A percentile compares a stretch with the other conserved stretches of the same genome.
Evolutionary conservation across 2,888 invertebrate genomes (phyloP).

Genomic region (Dasypogon diadema): DNA sequence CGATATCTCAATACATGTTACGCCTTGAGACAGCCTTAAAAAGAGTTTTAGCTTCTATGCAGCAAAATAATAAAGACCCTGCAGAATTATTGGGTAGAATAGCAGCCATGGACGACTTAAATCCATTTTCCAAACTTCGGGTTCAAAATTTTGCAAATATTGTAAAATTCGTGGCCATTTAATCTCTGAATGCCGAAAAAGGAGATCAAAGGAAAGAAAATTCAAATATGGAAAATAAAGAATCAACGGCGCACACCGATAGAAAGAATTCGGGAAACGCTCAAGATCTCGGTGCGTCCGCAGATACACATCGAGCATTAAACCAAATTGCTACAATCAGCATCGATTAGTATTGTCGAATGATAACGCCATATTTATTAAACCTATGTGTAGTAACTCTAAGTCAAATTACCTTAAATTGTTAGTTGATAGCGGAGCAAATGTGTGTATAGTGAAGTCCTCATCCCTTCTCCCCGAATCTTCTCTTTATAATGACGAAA

Average conservation of each 20-base stretch:
- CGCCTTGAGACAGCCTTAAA: too few species aligned
- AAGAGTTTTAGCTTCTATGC: too few species aligned
- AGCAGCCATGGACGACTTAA: too few species aligned
- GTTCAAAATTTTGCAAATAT: slow-evolving; percentile 12
- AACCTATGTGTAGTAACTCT: neutral
- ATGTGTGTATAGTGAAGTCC: neutral
- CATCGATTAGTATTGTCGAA: neutral
- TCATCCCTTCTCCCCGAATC: neutral
- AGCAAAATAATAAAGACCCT: too few species aligned
- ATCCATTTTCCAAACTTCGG: too few species aligned
- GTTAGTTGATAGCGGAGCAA: slow-evolving; percentile 6
- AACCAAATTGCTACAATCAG: slow-evolving; percentile 3
- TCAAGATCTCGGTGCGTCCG: neutral
- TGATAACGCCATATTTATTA: neutral
- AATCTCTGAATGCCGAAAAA: slow-evolving; percentile 4
- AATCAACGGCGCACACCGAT: neutral
- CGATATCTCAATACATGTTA: too few species aligned
- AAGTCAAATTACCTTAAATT: neutral
- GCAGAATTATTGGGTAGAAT: too few species aligned
- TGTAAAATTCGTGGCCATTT: neutral
- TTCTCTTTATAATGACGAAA: neutral
- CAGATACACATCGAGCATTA: neutral
- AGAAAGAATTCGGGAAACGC: neutral
- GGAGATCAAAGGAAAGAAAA: neutral
- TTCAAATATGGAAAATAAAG: neutral